Conservation (phyloP, 2,113 vertebrate species). For the Thalassoma bifasciatum region DNA sequence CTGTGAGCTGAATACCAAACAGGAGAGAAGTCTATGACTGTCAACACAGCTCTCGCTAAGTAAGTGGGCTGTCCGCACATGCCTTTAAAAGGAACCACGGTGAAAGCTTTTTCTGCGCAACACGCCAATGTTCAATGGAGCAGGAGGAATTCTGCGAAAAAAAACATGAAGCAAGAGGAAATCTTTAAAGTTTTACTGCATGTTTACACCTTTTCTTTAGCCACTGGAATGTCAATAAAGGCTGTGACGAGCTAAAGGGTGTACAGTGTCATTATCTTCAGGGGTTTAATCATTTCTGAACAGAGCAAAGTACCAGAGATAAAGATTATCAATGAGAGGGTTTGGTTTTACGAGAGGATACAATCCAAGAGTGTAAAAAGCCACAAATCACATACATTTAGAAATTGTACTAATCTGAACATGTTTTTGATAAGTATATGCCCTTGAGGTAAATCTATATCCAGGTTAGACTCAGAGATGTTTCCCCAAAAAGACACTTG, state of each 20-base stretch:
- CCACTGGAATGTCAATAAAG: conserved; percentile 60
- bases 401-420: no score
- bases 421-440: background rate
- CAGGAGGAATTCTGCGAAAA: conserved; percentile 15
- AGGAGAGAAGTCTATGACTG: conserved; percentile 54
- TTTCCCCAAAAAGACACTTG: conserved; percentile 15
- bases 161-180: background rate
- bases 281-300: conserved; percentile 52
- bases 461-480: conserved; percentile 1
- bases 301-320: conserved; percentile 67
- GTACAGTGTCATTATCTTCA: conserved; percentile 42
- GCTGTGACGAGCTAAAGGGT: conserved; percentile 27
- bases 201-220: conserved; percentile 35
- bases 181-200: background rate
- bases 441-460: background rate
- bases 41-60: conserved; percentile 57
- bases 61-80: conserved; percentile 39
- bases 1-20: conserved; percentile 77
- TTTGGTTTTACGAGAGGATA: conserved; percentile 18
- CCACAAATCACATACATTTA: background rate
- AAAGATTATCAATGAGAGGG: conserved; percentile 23
- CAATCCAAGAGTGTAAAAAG: background rate
- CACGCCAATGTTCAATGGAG: conserved; percentile 1
- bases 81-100: conserved; percentile 15
- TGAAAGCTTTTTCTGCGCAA: conserved; percentile 20